Percentiles rank a stretch among this genome's conserved stretches.
phyloP scores from a whole-genome alignment of 2,113 vertebrate species.

The Odontophorus gujanensis region DNA sequence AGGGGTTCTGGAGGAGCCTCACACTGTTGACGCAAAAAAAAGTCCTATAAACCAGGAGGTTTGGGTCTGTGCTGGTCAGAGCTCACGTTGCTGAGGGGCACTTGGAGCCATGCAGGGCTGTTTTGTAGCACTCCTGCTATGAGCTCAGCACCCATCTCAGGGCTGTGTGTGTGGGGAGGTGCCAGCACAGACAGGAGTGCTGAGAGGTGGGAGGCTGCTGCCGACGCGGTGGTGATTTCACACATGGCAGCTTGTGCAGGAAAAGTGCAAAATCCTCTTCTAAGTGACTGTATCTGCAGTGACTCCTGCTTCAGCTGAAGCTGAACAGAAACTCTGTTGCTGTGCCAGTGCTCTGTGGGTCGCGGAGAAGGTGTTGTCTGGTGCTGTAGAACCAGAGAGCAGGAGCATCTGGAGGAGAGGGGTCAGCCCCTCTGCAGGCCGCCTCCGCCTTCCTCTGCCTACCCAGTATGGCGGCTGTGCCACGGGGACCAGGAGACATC shows the following conservation, averaged over 20 bases:
- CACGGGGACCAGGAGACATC: fast-evolving
- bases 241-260: fast-evolving
- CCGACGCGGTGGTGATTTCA: neutral
- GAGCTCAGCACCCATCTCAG: neutral
- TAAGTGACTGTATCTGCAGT: neutral
- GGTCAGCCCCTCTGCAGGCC: neutral
- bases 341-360: neutral
- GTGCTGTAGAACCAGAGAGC: neutral
- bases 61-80: neutral
- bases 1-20: neutral
- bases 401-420: neutral
- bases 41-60: neutral
- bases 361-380: neutral
- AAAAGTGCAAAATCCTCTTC: neutral
- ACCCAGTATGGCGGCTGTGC: neutral
- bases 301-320: neutral
- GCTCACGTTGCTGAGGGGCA: neutral
- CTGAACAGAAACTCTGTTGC: neutral
- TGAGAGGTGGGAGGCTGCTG: neutral
- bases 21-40: neutral
- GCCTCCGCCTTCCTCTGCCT: too few relatives aligned
- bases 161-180: neutral
- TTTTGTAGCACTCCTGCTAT: neutral
- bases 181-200: neutral
- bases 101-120: neutral